These are phyloP conservation scores for Sebastes jordani DNA, from an alignment of 2,797 vertebrate species.

Conservation along the genomic window DNA sequence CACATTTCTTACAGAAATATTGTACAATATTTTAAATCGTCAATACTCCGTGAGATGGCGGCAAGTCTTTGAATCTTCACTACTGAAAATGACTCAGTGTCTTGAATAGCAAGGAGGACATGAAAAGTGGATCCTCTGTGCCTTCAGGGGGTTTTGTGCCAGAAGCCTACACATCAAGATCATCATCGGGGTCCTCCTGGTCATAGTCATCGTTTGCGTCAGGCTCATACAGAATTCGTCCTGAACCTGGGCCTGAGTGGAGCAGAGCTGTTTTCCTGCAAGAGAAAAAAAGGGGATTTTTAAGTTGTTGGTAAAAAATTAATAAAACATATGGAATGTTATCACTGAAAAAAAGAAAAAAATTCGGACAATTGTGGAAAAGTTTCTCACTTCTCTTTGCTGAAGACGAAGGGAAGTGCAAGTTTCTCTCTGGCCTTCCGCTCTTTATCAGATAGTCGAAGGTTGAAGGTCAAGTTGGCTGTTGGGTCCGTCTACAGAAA, in stretches of 20 bases:
- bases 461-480: constrained; percentile 87
- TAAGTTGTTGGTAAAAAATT: background rate
- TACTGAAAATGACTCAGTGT: background rate
- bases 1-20: background rate
- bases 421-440: constrained; percentile 84
- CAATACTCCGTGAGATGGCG: background rate
- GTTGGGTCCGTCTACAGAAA: constrained; percentile 79
- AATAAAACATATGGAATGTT: background rate
- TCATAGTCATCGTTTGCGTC: constrained; percentile 86
- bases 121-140: background rate
- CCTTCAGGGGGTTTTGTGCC: background rate
- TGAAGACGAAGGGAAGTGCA: constrained; percentile 88
- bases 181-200: constrained; percentile 89
- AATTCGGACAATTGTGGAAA: background rate
- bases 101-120: background rate
- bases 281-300: background rate
- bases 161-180: constrained; percentile 83
- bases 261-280: constrained; percentile 84
- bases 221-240: constrained; percentile 83
- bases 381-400: constrained; percentile 84
- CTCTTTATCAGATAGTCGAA: constrained; percentile 85
- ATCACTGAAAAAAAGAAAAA: background rate
- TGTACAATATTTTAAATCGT: background rate
- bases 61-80: background rate
- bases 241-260: constrained; percentile 71